phyloP scores from a whole-genome alignment of 23 tunicate genomes.

The Trididemnum clinides region DNA sequence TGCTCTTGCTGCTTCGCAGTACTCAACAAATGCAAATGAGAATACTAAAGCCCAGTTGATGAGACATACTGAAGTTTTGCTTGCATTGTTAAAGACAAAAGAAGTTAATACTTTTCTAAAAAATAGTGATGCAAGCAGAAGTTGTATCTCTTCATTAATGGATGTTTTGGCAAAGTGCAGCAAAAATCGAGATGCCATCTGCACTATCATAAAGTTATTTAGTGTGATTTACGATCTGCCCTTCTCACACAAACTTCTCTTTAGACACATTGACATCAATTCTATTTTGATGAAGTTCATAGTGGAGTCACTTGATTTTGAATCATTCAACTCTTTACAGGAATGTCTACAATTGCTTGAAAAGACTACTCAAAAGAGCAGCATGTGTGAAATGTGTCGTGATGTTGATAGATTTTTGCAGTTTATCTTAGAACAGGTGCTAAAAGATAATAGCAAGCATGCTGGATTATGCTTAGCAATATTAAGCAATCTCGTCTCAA shows the following conservation, averaged over 20 bases:
- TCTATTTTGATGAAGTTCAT: not conserved
- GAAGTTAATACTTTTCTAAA: conserved; percentile 11
- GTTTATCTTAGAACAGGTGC: conserved; percentile 39
- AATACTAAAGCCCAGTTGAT: conserved; percentile 43
- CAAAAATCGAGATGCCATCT: conserved; percentile 21
- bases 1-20: conserved; percentile 36
- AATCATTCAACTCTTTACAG: not conserved
- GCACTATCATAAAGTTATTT: conserved; percentile 43
- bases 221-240: conserved; percentile 12
- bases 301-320: not conserved
- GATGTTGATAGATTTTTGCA: conserved; percentile 40
- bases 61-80: conserved; percentile 49
- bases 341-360: conserved; percentile 28
- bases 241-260: not conserved
- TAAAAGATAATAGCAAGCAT: conserved; percentile 19
- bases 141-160: conserved; percentile 12
- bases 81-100: conserved; percentile 7
- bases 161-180: conserved; percentile 12
- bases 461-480: conserved; percentile 43
- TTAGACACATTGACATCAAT: not conserved
- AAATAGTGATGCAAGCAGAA: conserved; percentile 2
- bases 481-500: conserved; percentile 52
- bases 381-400: conserved; percentile 7
- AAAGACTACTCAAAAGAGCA: conserved; percentile 30
- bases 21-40: conserved; percentile 18